These are phyloP conservation scores for Motacilla alba DNA, from an alignment of 2,113 vertebrate genomes.

Conservation along the genomic window DNA sequence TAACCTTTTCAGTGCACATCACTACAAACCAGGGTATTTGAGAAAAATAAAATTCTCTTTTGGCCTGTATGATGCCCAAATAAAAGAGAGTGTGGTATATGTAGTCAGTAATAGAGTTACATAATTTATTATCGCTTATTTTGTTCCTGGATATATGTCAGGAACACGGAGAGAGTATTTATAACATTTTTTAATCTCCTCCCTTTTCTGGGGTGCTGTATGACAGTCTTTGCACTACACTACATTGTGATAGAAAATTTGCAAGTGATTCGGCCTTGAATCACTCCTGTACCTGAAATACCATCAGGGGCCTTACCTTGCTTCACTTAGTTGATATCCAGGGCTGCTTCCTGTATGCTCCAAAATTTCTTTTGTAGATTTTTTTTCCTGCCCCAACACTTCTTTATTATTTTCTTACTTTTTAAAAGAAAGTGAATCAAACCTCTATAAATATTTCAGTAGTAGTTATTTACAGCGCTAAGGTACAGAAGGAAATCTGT, in stretches of 20 bases:
- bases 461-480: not conserved
- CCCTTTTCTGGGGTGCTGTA: not conserved
- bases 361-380: not conserved
- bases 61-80: not conserved
- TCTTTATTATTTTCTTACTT: not conserved
- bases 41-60: not conserved
- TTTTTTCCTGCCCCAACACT: not conserved
- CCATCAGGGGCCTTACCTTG: not conserved
- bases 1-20: not conserved
- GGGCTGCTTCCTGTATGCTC: not conserved
- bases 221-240: not conserved
- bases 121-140: slow-evolving; percentile 45
- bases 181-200: not conserved
- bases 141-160: slow-evolving; percentile 13
- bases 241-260: not conserved
- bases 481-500: not conserved
- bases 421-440: not conserved
- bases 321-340: not conserved
- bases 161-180: slow-evolving; percentile 42
- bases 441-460: not conserved
- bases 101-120: slow-evolving; percentile 38
- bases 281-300: not conserved
- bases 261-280: not conserved
- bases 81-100: not conserved
- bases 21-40: not conserved